phyloP scores from a whole-genome alignment of 2,888 invertebrate genomes.

The Atrina japonica region DNA sequence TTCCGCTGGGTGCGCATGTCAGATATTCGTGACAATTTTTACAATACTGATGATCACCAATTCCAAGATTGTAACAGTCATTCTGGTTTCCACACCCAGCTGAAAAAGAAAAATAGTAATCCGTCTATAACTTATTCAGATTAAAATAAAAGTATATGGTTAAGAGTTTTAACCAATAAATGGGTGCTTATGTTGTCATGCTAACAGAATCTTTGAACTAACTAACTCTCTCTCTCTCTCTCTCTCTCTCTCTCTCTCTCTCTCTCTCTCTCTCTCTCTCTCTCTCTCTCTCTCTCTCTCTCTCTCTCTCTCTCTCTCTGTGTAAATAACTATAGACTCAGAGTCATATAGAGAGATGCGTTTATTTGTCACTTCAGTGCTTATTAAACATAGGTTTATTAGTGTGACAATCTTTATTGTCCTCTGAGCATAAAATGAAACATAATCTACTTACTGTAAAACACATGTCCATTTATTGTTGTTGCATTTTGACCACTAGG shows the following conservation, averaged over 20 bases:
- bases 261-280: slow-evolving; percentile 6
- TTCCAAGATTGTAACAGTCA: slow-evolving; percentile 32
- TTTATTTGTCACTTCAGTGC: no score
- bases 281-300: not conserved
- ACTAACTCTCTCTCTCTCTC: no score
- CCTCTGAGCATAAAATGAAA: no score
- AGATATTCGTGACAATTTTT: slow-evolving; percentile 59
- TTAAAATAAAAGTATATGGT: no score
- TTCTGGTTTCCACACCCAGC: slow-evolving; percentile 52
- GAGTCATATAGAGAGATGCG: no score
- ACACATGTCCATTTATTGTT: not conserved
- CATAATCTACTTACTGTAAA: slow-evolving; percentile 18
- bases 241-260: not conserved
- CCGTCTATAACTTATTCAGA: not conserved
- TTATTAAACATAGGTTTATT: no score
- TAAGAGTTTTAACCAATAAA: no score
- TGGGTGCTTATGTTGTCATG: not conserved
- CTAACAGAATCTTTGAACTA: no score
- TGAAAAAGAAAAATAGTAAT: slow-evolving; percentile 31
- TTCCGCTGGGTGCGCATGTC: slow-evolving; percentile 59
- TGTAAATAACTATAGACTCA: no score
- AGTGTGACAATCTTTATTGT: no score
- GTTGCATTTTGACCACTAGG: not conserved
- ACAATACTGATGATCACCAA: slow-evolving; percentile 64
- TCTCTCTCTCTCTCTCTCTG: not conserved